Percentiles rank a stretch among this genome's conserved stretches.
Evolutionary conservation across 2,888 invertebrate species (phyloP).

Genomic region (Hedya salicella): DNA sequence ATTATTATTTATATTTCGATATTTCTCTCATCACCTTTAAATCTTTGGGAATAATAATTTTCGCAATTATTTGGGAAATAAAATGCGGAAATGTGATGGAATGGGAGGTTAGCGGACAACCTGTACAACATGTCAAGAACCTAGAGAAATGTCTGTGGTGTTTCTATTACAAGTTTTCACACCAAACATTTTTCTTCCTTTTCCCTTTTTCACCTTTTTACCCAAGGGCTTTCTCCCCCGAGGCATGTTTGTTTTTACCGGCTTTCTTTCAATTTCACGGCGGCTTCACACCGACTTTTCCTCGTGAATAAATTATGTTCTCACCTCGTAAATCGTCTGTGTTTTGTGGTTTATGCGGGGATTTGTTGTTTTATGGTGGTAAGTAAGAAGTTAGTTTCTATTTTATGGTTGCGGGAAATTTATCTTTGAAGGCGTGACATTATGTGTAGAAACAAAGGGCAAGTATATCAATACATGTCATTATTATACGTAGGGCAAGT

Average conservation of each 20-base stretch:
- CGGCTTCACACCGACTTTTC: conserved; percentile 61
- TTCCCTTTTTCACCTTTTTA: conserved; percentile 5
- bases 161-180: conserved; percentile 3
- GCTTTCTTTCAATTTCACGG: conserved; percentile 80
- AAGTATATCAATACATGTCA: too few relatives aligned
- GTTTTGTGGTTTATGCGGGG: conserved; percentile 61
- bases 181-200: conserved; percentile 13
- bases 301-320: conserved; percentile 79
- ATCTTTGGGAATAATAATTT: too few relatives aligned
- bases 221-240: conserved; percentile 15
- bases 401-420: conserved; percentile 6
- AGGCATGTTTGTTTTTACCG: conserved; percentile 58
- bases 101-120: too few relatives aligned
- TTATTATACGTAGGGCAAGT: too few relatives aligned
- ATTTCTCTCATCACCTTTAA: too few relatives aligned
- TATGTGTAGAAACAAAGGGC: background rate
- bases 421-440: background rate
- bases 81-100: too few relatives aligned
- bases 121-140: too few relatives aligned
- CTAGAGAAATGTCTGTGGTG: background rate
- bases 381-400: background rate
- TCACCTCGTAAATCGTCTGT: conserved; percentile 71
- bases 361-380: conserved; percentile 55
- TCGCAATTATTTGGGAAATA: too few relatives aligned
- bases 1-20: too few relatives aligned